These are phyloP conservation scores for Erpetoichthys calabaricus DNA, from an alignment of 2,797 vertebrate species.

Conservation along the genomic window DNA sequence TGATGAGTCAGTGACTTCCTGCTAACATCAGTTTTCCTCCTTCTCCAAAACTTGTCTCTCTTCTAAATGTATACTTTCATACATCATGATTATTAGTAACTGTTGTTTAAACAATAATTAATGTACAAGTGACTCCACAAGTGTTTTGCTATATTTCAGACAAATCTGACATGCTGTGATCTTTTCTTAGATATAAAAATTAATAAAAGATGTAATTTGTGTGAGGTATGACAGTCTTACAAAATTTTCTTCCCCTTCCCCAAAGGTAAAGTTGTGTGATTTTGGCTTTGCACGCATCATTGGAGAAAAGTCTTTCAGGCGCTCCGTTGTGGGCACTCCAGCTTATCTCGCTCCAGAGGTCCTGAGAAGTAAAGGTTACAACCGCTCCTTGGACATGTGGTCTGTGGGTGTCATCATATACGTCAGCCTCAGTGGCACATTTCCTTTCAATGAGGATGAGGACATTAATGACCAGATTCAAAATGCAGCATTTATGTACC, in stretches of 20 bases:
- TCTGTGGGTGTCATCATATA: conserved; percentile 94
- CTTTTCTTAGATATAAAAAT: too few species aligned
- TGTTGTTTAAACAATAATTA: too few species aligned
- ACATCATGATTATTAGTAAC: too few species aligned
- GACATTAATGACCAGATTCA: conserved; percentile 97
- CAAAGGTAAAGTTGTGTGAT: conserved; percentile 89
- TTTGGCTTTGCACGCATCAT: conserved; percentile 96
- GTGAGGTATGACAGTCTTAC: not conserved
- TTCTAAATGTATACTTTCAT: too few species aligned
- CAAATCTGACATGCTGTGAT: too few species aligned
- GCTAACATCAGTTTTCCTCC: too few species aligned
- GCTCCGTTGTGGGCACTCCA: conserved; percentile 91
- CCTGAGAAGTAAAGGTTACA: conserved; percentile 92
- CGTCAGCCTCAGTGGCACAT: conserved; percentile 89
- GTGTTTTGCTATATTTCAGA: too few species aligned
- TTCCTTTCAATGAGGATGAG: conserved; percentile 94
- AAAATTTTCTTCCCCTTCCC: not conserved
- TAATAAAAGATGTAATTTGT: too few species aligned
- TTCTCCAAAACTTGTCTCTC: too few species aligned
- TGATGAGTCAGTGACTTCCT: too few species aligned
- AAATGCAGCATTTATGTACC: conserved; percentile 96
- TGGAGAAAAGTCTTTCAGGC: conserved; percentile 91
- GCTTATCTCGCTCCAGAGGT: conserved; percentile 90
- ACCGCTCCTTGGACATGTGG: conserved; percentile 96
- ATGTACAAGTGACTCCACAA: too few species aligned